Percentiles rank a stretch among this genome's conserved stretches.
Evolutionary conservation across 2,113 vertebrate genomes (phyloP).

Genomic region (Herpetotheres cachinnans): DNA sequence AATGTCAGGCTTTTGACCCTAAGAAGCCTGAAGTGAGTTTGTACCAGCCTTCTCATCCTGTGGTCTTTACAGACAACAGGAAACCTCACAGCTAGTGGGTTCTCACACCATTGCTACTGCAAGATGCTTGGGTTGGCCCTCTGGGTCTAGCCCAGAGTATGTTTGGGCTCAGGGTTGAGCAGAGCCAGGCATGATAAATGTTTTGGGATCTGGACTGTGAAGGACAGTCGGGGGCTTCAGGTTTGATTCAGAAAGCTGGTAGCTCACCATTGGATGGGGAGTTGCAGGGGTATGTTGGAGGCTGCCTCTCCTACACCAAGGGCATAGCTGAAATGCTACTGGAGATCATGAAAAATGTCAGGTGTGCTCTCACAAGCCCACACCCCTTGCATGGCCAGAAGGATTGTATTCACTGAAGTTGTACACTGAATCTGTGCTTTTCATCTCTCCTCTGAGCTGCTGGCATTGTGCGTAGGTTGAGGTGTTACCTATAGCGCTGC

Average conservation of each 20-base stretch:
- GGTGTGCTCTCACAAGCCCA: background rate
- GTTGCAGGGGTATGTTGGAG: background rate
- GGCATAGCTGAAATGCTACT: background rate
- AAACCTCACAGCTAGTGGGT: background rate
- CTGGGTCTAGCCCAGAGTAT: background rate
- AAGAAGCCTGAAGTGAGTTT: background rate
- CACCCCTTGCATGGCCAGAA: background rate
- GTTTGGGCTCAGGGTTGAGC: background rate
- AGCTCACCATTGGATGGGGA: background rate
- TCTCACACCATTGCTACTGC: background rate
- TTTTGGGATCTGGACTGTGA: background rate
- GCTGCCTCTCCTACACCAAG: no score
- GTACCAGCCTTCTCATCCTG: background rate
- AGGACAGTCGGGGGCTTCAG: background rate
- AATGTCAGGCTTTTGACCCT: background rate
- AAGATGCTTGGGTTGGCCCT: background rate
- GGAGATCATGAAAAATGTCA: no score
- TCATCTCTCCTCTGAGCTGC: background rate
- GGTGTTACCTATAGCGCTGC: accelerated
- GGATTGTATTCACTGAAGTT: background rate
- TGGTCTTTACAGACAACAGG: background rate
- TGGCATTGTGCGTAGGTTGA: background rate
- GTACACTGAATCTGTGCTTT: background rate
- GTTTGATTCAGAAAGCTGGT: background rate
- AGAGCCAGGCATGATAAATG: background rate